Conservation (phyloP, 2,888 invertebrate genomes). For the Metallyticus violacea region DNA sequence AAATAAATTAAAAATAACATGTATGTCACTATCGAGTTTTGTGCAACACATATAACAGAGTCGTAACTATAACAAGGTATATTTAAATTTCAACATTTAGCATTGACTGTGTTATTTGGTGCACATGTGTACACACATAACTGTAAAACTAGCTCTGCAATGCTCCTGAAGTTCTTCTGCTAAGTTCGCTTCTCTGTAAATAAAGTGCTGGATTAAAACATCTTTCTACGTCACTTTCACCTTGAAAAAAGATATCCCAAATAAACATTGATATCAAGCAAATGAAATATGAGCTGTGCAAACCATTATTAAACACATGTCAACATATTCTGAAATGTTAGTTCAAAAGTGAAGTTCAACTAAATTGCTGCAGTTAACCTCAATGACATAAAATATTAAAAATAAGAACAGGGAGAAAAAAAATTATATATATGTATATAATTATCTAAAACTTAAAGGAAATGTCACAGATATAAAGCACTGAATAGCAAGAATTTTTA, state of each 20-base stretch:
- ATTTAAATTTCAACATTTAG: not conserved
- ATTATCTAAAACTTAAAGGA: not conserved
- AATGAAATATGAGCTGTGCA: not conserved
- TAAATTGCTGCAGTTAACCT: too few species aligned
- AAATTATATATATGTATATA: too few species aligned
- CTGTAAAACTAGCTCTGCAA: not conserved
- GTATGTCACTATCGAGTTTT: not conserved
- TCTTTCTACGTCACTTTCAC: not conserved
- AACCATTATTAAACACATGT: slow-evolving; percentile 9
- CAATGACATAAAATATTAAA: not conserved
- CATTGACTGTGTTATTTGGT: not conserved
- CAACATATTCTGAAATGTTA: slow-evolving; percentile 21
- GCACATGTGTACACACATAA: not conserved
- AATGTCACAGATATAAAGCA: not conserved
- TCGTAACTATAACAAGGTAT: not conserved
- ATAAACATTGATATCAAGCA: not conserved
- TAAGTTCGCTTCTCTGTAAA: not conserved
- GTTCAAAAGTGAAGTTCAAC: not conserved
- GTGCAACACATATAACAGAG: not conserved
- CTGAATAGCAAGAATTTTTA: too few species aligned
- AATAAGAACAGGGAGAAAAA: not conserved
- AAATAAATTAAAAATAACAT: slow-evolving; percentile 3
- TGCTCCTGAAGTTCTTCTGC: not conserved
- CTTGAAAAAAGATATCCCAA: not conserved
- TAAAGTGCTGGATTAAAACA: not conserved